phyloP scores from a whole-genome alignment of 2,888 invertebrate genomes.

The Stenolophus ochropezus region DNA sequence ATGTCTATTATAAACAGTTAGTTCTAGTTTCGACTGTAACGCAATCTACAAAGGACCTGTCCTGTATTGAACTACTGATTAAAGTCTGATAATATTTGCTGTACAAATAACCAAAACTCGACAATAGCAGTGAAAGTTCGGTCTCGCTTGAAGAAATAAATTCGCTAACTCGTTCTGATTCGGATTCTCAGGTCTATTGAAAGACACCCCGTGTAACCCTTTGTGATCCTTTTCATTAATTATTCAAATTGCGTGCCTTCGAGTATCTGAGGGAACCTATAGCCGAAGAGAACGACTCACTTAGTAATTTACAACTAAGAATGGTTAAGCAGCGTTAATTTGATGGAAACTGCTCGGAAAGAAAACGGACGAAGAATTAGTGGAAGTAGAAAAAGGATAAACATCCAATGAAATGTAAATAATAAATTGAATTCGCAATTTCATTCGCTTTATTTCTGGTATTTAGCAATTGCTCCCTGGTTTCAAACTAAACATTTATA shows the following conservation, averaged over 20 bases:
- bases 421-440: background rate
- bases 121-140: background rate
- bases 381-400: background rate
- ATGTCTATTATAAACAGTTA: background rate
- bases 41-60: background rate
- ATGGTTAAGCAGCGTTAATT: conserved; percentile 23
- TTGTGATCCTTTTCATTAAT: conserved; percentile 26
- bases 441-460: no score
- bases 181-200: background rate
- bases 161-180: background rate
- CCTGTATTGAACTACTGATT: background rate
- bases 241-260: conserved; percentile 19
- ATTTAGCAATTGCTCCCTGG: no score
- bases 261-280: background rate
- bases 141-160: background rate
- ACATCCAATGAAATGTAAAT: background rate
- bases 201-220: background rate
- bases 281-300: background rate
- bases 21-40: background rate
- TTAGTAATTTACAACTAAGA: conserved; percentile 30
- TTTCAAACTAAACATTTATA: no score
- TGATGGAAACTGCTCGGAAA: background rate
- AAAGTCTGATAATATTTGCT: background rate
- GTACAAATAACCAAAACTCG: background rate
- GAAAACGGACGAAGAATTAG: background rate